Evolutionary conservation across 2,797 vertebrate species (phyloP).

Genomic region (Trichosurus vulpecula): DNA sequence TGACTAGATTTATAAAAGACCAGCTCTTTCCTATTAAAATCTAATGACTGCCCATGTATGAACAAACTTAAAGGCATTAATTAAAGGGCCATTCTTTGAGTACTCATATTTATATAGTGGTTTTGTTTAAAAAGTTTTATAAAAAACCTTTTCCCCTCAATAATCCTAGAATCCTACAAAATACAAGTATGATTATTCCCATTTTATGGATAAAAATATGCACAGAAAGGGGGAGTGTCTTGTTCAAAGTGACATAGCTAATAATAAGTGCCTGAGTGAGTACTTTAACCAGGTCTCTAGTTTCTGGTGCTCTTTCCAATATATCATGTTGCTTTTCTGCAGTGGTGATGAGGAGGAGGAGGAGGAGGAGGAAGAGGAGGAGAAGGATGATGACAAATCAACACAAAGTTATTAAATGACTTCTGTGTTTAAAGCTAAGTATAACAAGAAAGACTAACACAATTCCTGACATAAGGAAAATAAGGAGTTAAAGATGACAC

Average conservation of each 20-base stretch:
- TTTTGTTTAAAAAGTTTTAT: too few species aligned
- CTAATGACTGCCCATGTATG: not conserved
- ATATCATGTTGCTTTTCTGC: not conserved
- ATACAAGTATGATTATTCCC: not conserved
- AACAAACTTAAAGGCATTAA: not conserved
- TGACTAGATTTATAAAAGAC: not conserved
- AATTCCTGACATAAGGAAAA: not conserved
- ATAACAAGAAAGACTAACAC: not conserved
- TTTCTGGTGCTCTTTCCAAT: not conserved
- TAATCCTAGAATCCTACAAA: not conserved
- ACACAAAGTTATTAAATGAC: not conserved
- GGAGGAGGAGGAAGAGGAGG: not conserved
- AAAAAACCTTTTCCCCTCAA: not conserved
- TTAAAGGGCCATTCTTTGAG: not conserved
- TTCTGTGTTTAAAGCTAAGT: fast-evolving
- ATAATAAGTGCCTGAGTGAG: not conserved
- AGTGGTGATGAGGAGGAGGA: too few species aligned
- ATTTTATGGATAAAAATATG: not conserved
- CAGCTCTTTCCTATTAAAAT: not conserved
- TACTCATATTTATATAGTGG: not conserved
- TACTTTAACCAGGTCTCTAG: not conserved
- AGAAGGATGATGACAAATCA: not conserved
- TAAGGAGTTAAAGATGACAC: not conserved
- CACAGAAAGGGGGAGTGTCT: not conserved
- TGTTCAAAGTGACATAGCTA: not conserved